phyloP scores from a whole-genome alignment of 30 jellyfish, hydroid and myxozoan species.

The Phacellophora camtschatica region DNA sequence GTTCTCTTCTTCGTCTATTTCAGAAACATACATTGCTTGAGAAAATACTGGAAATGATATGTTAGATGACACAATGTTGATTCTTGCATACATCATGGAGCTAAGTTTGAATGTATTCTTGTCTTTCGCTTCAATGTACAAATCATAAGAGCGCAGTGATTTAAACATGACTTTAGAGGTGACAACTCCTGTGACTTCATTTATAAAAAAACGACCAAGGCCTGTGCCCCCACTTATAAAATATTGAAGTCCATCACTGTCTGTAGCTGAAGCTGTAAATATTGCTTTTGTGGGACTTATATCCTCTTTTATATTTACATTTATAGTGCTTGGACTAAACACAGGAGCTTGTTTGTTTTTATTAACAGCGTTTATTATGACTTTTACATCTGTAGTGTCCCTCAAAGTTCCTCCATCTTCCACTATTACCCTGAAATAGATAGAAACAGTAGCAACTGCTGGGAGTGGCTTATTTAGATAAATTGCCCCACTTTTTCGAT shows the following conservation, averaged over 20 bases:
- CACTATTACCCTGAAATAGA: constrained; percentile 48
- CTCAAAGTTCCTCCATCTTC: constrained; percentile 66
- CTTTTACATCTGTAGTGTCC: constrained; percentile 39
- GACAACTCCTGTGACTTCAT: constrained; percentile 66
- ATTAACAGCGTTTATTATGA: constrained; percentile 47
- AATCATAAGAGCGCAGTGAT: constrained; percentile 49
- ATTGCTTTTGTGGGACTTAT: constrained; percentile 27
- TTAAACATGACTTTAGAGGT: constrained; percentile 73
- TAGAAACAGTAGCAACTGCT: not conserved
- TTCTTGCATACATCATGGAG: constrained; percentile 77
- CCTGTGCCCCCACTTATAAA: constrained; percentile 87
- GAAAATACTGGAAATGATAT: constrained; percentile 62
- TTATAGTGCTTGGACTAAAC: constrained; percentile 76
- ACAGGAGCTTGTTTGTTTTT: constrained; percentile 59
- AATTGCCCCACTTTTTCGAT: constrained; percentile 84
- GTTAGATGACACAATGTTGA: constrained; percentile 53
- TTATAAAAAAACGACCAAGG: constrained; percentile 82
- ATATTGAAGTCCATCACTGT: constrained; percentile 47
- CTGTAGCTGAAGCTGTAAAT: constrained; percentile 59
- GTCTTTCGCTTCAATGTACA: constrained; percentile 84
- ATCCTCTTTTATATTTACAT: constrained; percentile 51
- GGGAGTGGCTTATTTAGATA: constrained; percentile 50
- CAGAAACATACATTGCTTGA: constrained; percentile 74
- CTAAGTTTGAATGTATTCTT: constrained; percentile 54
- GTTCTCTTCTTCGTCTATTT: constrained; percentile 67